Percentiles rank a stretch among this genome's conserved stretches.
These are phyloP conservation scores for Crocuta crocuta DNA, from an alignment of 2,113 vertebrate species.

Conservation along the genomic window DNA sequence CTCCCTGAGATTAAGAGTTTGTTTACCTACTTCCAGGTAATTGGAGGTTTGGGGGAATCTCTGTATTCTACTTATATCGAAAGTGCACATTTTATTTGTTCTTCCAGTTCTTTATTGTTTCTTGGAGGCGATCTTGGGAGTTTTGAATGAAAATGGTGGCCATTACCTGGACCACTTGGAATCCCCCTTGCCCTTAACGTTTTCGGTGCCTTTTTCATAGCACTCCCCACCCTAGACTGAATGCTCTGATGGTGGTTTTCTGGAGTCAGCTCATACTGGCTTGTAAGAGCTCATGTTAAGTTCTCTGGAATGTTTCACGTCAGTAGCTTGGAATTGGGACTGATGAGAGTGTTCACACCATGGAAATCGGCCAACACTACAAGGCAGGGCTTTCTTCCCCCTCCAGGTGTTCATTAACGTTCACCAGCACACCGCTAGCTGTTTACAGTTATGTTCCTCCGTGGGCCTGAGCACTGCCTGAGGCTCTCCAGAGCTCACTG, in stretches of 20 bases:
- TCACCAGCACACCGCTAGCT: background rate
- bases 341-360: background rate
- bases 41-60: background rate
- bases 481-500: background rate
- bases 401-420: background rate
- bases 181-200: background rate
- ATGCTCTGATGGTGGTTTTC: background rate
- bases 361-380: background rate
- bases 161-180: background rate
- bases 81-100: background rate
- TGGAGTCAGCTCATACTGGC: background rate
- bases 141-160: background rate
- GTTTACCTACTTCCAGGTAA: background rate
- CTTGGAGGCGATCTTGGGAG: background rate
- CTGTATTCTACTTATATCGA: background rate
- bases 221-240: background rate
- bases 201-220: background rate
- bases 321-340: background rate
- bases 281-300: background rate
- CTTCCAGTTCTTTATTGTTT: background rate
- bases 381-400: background rate
- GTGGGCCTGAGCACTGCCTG: background rate
- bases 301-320: background rate
- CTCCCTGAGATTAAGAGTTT: background rate
- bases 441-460: background rate